Base-by-base conservation (phyloP, 2,113 vertebrate species). In the Vulpes vulpes region DNA sequence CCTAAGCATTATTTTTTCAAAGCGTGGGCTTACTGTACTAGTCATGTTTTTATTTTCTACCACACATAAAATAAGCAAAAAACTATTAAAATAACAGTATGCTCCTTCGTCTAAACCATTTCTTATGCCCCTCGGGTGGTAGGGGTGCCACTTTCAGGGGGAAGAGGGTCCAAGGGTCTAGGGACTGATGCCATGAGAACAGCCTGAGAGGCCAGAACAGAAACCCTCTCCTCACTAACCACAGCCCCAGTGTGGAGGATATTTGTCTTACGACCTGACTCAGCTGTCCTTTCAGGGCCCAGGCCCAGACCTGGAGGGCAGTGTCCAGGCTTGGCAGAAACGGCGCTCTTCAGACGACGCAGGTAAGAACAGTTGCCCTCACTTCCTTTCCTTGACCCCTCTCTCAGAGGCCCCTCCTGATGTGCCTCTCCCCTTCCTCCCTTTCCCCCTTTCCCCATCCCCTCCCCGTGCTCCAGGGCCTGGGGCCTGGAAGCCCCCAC, bases 261-360 rank as follows among this genome's bases (percentile, higher is more conserved):
- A 17, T 62, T 64, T 62, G 69, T 86, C 78, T 69, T 53, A 59
- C 12, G 17, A 38, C 17, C 97, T 94, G 38, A 94, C 91, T 82
- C 49, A 11, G 35, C 65, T 96, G 43, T 95, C 73, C 35, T 96
- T 97, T 62, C 80, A 98, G 98, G 97, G 98, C 38, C 35, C 95
- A 6, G 98, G 98, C 89, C 67, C 97, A 55, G 97, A 98, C 38
- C 97, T 91, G 57, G 97, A 96, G 16, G 98, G 96, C 80, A 98
- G 96, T 4, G 27, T 96, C 69, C 97, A 94, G 81, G 93, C 98
- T 8, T 98, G 97, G 91, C 98, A 98, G 73, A 98, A 97, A 53
- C 92, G 98, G 8, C 97, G 98, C 5, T 98, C 98, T 80, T 99
- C 98, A 0, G 98, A 98, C 2, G 98, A 98, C 14, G 98, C 98